Percentiles rank a stretch among this genome's conserved stretches.
phyloP scores from a whole-genome alignment of 2,113 vertebrate genomes.

The Epinephelus moara region DNA sequence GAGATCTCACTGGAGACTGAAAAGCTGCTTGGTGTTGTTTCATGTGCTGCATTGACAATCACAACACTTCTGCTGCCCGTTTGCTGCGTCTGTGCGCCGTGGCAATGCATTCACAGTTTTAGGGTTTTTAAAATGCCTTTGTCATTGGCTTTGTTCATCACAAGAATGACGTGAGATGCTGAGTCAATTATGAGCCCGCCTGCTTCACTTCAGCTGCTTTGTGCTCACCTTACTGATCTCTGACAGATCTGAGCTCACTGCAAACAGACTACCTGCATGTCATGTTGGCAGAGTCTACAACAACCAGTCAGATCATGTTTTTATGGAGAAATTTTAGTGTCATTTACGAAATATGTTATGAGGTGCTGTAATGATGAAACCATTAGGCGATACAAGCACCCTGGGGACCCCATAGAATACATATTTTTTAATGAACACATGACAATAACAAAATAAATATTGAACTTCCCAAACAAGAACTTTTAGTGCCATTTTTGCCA shows the following conservation, averaged over 20 bases:
- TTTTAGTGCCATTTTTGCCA: too few relatives aligned
- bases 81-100: not conserved
- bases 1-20: conserved; percentile 9
- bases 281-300: not conserved
- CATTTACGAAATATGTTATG: not conserved
- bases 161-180: not conserved
- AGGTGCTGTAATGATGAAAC: not conserved
- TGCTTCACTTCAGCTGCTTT: not conserved
- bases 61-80: not conserved
- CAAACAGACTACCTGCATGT: not conserved
- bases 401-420: too few relatives aligned
- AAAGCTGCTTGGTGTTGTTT: not conserved
- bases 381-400: too few relatives aligned
- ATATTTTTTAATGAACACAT: too few relatives aligned
- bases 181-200: not conserved
- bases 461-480: too few relatives aligned
- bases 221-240: not conserved
- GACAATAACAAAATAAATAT: too few relatives aligned
- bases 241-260: not conserved
- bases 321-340: not conserved
- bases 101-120: not conserved
- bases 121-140: not conserved
- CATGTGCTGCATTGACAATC: not conserved
- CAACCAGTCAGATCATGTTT: not conserved
- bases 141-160: conserved; percentile 12